phyloP scores from a whole-genome alignment of 2,797 vertebrate species.

The Hipposideros larvatus region DNA sequence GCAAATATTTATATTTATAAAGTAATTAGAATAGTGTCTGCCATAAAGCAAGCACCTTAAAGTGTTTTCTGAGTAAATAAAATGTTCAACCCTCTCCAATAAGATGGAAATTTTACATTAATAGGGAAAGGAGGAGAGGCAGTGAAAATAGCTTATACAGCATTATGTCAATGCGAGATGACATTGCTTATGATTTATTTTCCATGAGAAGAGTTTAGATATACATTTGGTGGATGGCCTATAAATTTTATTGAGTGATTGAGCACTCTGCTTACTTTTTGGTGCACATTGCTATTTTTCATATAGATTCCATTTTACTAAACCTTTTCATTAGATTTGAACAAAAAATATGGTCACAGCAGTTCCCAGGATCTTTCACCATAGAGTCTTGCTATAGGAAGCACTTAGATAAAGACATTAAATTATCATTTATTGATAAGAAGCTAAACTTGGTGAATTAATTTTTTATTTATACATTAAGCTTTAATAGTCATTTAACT shows the following conservation, averaged over 20 bases:
- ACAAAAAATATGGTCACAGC: slow-evolving; percentile 52
- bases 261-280: slow-evolving; percentile 47
- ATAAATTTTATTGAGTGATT: slow-evolving; percentile 58
- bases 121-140: neutral
- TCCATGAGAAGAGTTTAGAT: slow-evolving; percentile 47
- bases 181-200: slow-evolving; percentile 30
- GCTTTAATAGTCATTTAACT: slow-evolving; percentile 82
- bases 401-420: slow-evolving; percentile 81
- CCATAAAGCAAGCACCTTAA: neutral
- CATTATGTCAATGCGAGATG: neutral
- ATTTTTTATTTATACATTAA: slow-evolving; percentile 84
- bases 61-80: slow-evolving; percentile 38
- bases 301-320: slow-evolving; percentile 29
- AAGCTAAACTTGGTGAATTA: slow-evolving; percentile 75
- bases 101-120: neutral
- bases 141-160: neutral
- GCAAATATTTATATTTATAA: slow-evolving; percentile 37
- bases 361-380: slow-evolving; percentile 54
- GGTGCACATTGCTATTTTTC: slow-evolving; percentile 58
- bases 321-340: slow-evolving; percentile 72
- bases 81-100: neutral
- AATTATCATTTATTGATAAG: slow-evolving; percentile 83
- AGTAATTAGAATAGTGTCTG: neutral
- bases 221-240: neutral
- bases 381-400: slow-evolving; percentile 57